Evolutionary conservation across 2,113 vertebrate species (phyloP).

Genomic region (Brachyhypopomus gauderio): DNA sequence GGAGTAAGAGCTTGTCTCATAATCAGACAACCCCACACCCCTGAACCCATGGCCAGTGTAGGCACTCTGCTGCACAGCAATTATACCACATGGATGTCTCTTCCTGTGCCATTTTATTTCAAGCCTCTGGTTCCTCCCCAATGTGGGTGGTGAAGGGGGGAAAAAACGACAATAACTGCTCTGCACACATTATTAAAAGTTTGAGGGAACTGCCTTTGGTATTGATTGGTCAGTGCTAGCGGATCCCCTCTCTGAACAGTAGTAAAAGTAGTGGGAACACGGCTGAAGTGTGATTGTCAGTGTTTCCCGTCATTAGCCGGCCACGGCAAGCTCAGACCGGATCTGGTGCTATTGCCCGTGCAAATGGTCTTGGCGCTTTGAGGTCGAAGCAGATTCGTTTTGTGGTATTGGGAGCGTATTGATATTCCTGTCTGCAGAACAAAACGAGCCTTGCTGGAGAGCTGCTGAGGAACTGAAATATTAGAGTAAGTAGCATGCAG

Average conservation of each 20-base stretch:
- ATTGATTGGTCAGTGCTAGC: not conserved
- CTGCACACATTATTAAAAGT: not conserved
- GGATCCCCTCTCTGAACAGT: not conserved
- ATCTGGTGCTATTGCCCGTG: no score
- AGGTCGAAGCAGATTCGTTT: no score
- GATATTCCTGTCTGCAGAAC: not conserved
- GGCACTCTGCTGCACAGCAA: not conserved
- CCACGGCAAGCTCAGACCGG: no score
- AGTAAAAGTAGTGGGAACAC: not conserved
- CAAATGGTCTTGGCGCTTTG: no score
- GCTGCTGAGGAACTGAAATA: not conserved
- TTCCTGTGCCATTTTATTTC: slow-evolving; percentile 9
- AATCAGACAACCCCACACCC: slow-evolving; percentile 3
- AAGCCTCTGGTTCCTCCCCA: not conserved
- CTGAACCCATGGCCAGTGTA: no score
- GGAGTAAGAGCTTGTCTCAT: slow-evolving; percentile 15
- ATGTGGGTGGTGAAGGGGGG: not conserved
- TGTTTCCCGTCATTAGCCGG: no score
- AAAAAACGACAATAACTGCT: not conserved
- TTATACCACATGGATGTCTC: not conserved
- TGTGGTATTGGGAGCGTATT: not conserved
- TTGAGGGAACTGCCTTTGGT: not conserved
- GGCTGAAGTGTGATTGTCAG: not conserved
- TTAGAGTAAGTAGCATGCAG: not conserved
- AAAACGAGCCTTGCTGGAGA: not conserved